Conservation (phyloP, 1,140 invertebrate genomes). For the Hyphantria cunea region DNA sequence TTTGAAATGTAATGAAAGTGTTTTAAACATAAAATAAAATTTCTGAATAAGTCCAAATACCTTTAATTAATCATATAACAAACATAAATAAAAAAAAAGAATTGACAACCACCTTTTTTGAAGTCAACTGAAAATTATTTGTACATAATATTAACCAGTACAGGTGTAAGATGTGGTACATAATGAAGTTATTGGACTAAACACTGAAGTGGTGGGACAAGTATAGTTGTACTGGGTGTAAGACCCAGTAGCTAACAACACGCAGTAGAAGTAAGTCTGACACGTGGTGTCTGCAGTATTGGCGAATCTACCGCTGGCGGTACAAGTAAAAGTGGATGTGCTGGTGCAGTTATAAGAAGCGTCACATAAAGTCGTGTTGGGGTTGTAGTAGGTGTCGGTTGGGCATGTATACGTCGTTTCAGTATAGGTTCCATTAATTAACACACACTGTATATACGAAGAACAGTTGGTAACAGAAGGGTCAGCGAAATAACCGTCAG, state of each 20-base stretch:
- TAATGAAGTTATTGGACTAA: conserved; percentile 34
- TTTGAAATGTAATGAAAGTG: too few relatives aligned
- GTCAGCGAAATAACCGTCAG: conserved; percentile 47
- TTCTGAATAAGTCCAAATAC: too few relatives aligned
- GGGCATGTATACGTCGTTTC: conserved; percentile 38
- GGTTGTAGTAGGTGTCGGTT: conserved; percentile 43
- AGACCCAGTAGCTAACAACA: conserved; percentile 31
- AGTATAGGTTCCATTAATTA: conserved; percentile 37
- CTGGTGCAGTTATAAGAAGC: conserved; percentile 41
- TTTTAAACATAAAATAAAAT: too few relatives aligned
- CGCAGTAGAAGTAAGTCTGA: conserved; percentile 48
- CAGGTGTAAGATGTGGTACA: conserved; percentile 48
- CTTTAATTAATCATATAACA: too few relatives aligned
- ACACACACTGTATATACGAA: conserved; percentile 48
- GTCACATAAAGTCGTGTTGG: conserved; percentile 53
- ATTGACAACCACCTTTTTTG: too few relatives aligned
- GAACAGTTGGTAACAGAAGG: conserved; percentile 43
- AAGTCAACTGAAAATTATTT: too few relatives aligned
- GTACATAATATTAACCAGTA: conserved; percentile 1
- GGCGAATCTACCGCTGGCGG: conserved; percentile 49
- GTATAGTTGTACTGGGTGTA: conserved; percentile 43
- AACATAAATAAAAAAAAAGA: too few relatives aligned
- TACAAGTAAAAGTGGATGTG: conserved; percentile 46
- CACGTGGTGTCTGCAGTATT: conserved; percentile 46
- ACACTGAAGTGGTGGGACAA: conserved; percentile 45